Conservation (phyloP, 2,888 invertebrate genomes). For the Macropis europaea region DNA sequence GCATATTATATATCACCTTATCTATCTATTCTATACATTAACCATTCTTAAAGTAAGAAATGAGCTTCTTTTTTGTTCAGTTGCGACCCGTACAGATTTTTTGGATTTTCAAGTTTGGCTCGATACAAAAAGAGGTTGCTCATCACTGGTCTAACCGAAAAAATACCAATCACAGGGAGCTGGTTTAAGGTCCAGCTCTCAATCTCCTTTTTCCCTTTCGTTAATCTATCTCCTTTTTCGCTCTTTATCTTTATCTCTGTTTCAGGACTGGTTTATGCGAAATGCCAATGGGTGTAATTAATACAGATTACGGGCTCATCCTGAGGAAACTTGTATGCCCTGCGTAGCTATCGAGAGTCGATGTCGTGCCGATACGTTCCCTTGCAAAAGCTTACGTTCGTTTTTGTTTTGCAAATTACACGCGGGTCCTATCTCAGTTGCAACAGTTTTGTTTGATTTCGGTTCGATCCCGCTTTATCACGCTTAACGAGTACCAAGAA, state of each 20-base stretch:
- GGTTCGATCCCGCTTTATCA: neutral
- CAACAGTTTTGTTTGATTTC: neutral
- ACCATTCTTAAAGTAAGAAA: too few relatives aligned
- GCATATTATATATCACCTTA: too few relatives aligned
- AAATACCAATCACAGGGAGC: too few relatives aligned
- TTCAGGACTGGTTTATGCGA: constrained; percentile 42
- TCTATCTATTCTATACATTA: too few relatives aligned
- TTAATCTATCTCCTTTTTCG: neutral
- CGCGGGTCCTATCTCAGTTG: neutral
- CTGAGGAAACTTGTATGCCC: constrained; percentile 34
- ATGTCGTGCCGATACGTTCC: constrained; percentile 23
- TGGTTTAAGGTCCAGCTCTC: neutral
- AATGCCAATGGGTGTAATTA: constrained; percentile 43
- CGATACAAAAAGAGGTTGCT: too few relatives aligned
- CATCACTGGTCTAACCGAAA: too few relatives aligned
- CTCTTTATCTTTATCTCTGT: constrained; percentile 20
- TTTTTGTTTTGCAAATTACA: neutral
- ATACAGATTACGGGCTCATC: constrained; percentile 38
- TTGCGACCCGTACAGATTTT: too few relatives aligned
- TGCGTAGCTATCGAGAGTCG: constrained; percentile 26
- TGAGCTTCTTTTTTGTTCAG: too few relatives aligned
- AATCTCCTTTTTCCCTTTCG: neutral
- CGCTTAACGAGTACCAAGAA: constrained; percentile 7
- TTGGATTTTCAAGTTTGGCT: too few relatives aligned
- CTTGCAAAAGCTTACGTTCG: neutral